phyloP scores from a whole-genome alignment of 2,797 vertebrate species.

The Enteromius paludinosus region DNA sequence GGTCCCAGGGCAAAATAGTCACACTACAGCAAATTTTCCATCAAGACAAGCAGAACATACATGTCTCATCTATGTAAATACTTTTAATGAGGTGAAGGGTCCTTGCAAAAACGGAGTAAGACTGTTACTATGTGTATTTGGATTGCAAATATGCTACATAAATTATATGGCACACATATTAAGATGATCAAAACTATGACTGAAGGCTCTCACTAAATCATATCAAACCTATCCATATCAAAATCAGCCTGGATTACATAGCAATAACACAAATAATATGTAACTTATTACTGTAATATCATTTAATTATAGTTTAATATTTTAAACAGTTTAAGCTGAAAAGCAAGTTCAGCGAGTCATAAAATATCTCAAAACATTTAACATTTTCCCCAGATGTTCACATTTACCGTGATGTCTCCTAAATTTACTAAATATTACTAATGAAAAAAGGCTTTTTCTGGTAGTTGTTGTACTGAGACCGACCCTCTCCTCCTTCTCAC shows the following conservation, averaged over 20 bases:
- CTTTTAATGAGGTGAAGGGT: constrained; percentile 7
- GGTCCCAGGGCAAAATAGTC: constrained; percentile 34
- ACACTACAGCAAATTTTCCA: background rate
- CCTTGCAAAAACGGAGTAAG: background rate
- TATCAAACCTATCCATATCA: background rate
- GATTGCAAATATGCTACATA: background rate
- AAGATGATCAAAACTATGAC: background rate
- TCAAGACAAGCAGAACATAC: constrained; percentile 20
- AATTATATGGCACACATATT: background rate
- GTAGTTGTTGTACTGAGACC: background rate
- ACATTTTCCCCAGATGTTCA: background rate
- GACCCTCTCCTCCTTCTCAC: constrained; percentile 48
- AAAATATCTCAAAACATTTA: background rate
- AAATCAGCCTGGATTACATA: background rate
- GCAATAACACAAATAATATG: background rate
- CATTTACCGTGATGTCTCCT: background rate
- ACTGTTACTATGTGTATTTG: background rate
- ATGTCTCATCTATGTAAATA: constrained; percentile 42
- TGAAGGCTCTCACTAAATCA: background rate
- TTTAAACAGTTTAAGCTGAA: background rate
- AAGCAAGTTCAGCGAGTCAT: background rate
- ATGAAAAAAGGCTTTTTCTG: background rate
- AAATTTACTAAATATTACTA: background rate
- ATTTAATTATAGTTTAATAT: background rate
- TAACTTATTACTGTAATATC: background rate